Conservation (phyloP, 2,113 vertebrate species). For the Strix uralensis region DNA sequence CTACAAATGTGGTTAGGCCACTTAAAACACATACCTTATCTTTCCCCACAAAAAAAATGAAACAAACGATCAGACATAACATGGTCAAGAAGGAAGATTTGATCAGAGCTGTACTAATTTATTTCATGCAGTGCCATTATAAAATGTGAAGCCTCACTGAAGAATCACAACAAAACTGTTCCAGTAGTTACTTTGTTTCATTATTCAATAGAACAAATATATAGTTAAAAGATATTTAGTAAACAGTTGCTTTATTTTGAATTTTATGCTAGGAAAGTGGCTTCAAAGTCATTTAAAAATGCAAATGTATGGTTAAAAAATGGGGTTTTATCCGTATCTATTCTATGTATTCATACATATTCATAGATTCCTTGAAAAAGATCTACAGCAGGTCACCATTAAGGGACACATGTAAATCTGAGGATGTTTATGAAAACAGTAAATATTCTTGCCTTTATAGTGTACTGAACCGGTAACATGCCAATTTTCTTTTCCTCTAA, state of each 20-base stretch:
- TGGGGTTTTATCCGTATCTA: neutral
- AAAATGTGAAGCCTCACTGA: neutral
- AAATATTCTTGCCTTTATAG: neutral
- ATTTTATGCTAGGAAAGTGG: neutral
- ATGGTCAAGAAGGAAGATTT: neutral
- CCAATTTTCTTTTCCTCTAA: neutral
- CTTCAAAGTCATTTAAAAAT: neutral
- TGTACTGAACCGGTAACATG: neutral
- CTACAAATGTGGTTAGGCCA: conserved; percentile 41
- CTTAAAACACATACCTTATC: conserved; percentile 10
- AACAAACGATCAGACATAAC: neutral
- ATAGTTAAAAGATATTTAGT: neutral
- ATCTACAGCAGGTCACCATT: neutral
- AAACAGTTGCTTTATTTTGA: neutral
- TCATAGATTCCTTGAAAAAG: neutral
- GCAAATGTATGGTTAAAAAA: neutral
- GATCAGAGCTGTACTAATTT: neutral
- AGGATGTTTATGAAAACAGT: neutral
- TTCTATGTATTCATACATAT: neutral
- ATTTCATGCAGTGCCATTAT: neutral
- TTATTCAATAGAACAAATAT: neutral
- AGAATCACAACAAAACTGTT: neutral
- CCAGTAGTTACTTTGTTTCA: neutral
- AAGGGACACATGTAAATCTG: neutral
- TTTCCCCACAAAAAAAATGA: neutral